Conservation (phyloP, 1,140 invertebrate species). For the Fopius arisanus region DNA sequence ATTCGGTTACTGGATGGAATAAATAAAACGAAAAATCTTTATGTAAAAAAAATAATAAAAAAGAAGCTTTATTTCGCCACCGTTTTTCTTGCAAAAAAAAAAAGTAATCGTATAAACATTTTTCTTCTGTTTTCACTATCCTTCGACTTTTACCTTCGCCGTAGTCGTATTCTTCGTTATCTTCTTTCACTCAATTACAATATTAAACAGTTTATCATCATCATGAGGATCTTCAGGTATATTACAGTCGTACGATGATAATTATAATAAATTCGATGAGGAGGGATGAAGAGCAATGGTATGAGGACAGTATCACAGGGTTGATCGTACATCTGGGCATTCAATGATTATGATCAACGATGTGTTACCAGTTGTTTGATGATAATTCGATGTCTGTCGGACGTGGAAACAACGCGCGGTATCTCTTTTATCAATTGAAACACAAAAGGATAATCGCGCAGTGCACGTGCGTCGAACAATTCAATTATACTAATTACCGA, state of each 20-base stretch:
- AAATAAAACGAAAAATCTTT: slow-evolving; percentile 39
- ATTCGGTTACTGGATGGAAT: neutral
- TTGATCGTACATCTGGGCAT: slow-evolving; percentile 15
- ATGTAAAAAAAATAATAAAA: slow-evolving; percentile 66
- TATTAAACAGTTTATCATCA: slow-evolving; percentile 21
- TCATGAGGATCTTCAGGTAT: slow-evolving; percentile 12
- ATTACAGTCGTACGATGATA: slow-evolving; percentile 28
- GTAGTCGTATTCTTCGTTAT: slow-evolving; percentile 28
- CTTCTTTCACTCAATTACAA: neutral
- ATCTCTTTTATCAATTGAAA: neutral
- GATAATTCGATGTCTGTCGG: neutral
- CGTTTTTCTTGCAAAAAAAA: slow-evolving; percentile 67
- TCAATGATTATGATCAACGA: slow-evolving; percentile 15
- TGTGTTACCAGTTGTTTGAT: slow-evolving; percentile 10
- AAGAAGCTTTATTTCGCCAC: slow-evolving; percentile 67
- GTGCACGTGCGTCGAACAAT: slow-evolving; percentile 24
- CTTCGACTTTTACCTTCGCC: slow-evolving; percentile 4
- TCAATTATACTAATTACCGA: neutral
- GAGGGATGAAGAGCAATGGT: slow-evolving; percentile 12
- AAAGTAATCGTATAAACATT: slow-evolving; percentile 40
- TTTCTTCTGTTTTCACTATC: slow-evolving; percentile 19
- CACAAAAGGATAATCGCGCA: neutral
- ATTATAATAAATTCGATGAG: slow-evolving; percentile 17
- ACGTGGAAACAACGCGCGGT: slow-evolving; percentile 23
- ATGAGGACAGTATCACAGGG: slow-evolving; percentile 17